Conservation (phyloP, 1,140 invertebrate species). For the Epicauta chinensis region DNA sequence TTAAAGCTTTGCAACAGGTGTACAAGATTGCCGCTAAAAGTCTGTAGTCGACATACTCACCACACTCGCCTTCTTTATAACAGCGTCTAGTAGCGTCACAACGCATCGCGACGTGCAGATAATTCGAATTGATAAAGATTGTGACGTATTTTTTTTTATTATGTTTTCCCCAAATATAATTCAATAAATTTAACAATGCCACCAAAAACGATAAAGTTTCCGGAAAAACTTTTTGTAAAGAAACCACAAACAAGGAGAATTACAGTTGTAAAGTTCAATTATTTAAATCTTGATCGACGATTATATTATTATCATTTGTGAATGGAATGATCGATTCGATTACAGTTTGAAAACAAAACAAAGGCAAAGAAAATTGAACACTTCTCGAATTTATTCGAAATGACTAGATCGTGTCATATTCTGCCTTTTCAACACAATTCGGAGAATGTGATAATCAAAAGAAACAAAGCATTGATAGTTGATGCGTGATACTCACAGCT, state of each 20-base stretch:
- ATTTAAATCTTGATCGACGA: too few species aligned
- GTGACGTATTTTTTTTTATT: too few species aligned
- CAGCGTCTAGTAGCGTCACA: conserved; percentile 7
- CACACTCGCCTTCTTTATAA: conserved; percentile 11
- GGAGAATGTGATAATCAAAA: conserved; percentile 33
- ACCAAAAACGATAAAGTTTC: too few species aligned
- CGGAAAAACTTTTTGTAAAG: too few species aligned
- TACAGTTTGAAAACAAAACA: too few species aligned
- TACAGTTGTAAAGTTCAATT: too few species aligned
- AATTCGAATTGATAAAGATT: not conserved
- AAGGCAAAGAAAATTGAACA: too few species aligned
- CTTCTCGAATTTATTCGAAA: conserved; percentile 13
- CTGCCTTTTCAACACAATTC: conserved; percentile 24
- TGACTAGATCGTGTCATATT: conserved; percentile 25
- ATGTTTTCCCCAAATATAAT: too few species aligned
- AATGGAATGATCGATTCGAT: too few species aligned
- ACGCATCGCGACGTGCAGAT: conserved; percentile 4
- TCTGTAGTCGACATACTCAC: conserved; percentile 6
- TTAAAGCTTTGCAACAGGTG: conserved; percentile 29
- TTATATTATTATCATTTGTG: too few species aligned
- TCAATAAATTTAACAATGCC: too few species aligned
- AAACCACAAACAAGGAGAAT: too few species aligned
- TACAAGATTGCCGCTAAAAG: conserved; percentile 22
- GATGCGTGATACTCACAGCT: conserved; percentile 22
- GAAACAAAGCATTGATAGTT: conserved; percentile 30